Percentiles rank a stretch among this genome's conserved stretches.
These are phyloP conservation scores for Sarcoramphus papa DNA, from an alignment of 2,797 vertebrate genomes.

Conservation along the genomic window DNA sequence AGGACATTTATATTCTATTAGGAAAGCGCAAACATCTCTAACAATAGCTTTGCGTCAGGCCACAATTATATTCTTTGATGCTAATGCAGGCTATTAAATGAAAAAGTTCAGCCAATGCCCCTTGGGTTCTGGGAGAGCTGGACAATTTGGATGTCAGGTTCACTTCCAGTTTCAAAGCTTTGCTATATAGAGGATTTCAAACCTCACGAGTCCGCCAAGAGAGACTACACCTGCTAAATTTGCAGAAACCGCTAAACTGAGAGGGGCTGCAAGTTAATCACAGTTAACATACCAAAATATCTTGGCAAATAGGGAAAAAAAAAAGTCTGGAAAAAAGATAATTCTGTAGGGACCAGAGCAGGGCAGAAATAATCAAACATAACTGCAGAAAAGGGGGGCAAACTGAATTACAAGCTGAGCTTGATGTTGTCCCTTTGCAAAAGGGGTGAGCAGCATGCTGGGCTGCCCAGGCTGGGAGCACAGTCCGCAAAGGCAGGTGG, in stretches of 20 bases:
- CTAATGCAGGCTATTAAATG: constrained; percentile 39
- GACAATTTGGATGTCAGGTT: background rate
- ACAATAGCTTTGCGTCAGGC: constrained; percentile 8
- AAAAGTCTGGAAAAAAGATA: background rate
- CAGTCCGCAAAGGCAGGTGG: background rate
- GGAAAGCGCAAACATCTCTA: constrained; percentile 1
- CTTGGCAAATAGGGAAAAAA: background rate
- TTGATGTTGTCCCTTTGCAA: background rate
- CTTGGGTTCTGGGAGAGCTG: background rate
- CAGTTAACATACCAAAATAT: background rate
- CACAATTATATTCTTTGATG: background rate
- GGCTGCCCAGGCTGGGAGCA: background rate
- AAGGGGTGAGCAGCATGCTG: background rate
- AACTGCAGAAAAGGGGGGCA: background rate
- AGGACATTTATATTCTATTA: constrained; percentile 7
- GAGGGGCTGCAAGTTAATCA: background rate
- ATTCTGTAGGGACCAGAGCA: background rate
- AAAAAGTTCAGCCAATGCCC: background rate
- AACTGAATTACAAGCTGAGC: background rate
- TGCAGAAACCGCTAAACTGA: background rate
- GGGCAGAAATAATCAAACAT: background rate
- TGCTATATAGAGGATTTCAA: background rate
- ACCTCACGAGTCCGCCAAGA: background rate
- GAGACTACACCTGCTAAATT: background rate
- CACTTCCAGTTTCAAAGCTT: background rate